Evolutionary conservation across 1,140 invertebrate genomes (phyloP), one percentile per base, ranked within the genome.

Genomic region (Pemphigus obesinymphae): DNA sequence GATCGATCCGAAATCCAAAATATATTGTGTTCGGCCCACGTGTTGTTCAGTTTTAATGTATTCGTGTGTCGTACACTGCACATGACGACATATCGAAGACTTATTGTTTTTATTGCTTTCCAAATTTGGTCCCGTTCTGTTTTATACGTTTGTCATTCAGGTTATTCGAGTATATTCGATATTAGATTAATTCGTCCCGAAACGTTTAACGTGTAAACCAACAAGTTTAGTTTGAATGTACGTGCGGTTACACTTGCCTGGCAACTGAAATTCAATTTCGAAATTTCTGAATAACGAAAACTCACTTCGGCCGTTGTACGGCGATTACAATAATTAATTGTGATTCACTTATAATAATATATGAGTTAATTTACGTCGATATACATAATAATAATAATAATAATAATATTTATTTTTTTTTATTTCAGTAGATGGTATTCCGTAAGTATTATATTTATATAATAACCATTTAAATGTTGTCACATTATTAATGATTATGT

Each of bases 11-110:
- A 70, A 68, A 68, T 40, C n/a, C 34, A 23, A 70, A n/a, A n/a
- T n/a, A n/a, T n/a, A n/a, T n/a, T 6, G 66, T 23, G 66, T 70
- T 43, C 66, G 66, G 5, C 66, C 66, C 66, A 70, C 66, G 66
- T 26, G 66, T 7, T 26, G 11, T 40, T 13, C 31, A 20, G 5
- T 66, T 20, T 50, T 50, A 50, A 50, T 50, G 50, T 55, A 26
- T 55, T 55, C 50, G 50, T 55, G 17, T 55, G 6, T 55, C n/a
- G n/a, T 8, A 23, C 1, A 11, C 6, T 2, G 20, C 4, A 50
- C 48, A n/a, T n/a, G 3, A 5, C 5, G 15, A 50, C 2, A n/a
- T n/a, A n/a, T n/a, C 20, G 48, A 7, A 50, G 3, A 50, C 20
- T 0, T 23, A 3, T 7, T 26, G n/a, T n/a, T 55, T 23, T 23